These are phyloP conservation scores for Drosophila eohydei DNA, from an alignment of 2,888 invertebrate species.

Conservation along the genomic window DNA sequence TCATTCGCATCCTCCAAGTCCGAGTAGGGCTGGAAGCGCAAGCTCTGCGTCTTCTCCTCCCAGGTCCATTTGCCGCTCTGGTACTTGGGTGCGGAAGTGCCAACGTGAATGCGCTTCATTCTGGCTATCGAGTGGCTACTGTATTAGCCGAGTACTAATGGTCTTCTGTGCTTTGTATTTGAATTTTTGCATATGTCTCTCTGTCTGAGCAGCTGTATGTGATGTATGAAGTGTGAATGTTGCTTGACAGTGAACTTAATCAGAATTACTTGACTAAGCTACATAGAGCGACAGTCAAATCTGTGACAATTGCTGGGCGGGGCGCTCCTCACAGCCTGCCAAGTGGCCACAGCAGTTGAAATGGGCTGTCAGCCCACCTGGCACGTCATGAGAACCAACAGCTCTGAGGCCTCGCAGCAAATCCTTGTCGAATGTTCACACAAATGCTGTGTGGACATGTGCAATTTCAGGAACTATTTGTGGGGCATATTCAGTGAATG, in stretches of 20 bases:
- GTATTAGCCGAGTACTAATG: not conserved
- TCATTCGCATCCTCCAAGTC: constrained; percentile 17
- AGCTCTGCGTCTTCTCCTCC: constrained; percentile 5
- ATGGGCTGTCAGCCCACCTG: constrained; percentile 59
- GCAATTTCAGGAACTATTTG: constrained; percentile 74
- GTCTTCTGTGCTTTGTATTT: not conserved
- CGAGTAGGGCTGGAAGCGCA: constrained; percentile 9
- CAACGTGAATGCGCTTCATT: constrained; percentile 21
- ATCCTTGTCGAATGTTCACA: constrained; percentile 42
- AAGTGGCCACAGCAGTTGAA: constrained; percentile 64
- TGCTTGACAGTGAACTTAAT: not conserved
- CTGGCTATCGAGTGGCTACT: not conserved
- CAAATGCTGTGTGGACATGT: constrained; percentile 70
- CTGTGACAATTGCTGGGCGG: constrained; percentile 21
- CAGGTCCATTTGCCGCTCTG: constrained; percentile 28
- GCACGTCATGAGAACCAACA: constrained; percentile 55
- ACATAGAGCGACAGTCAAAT: not conserved
- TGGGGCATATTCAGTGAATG: constrained; percentile 67
- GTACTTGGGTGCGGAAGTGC: constrained; percentile 5
- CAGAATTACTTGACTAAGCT: not conserved
- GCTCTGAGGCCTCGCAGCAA: constrained; percentile 6
- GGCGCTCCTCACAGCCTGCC: constrained; percentile 20
- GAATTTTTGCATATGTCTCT: not conserved
- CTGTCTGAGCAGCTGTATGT: not conserved
- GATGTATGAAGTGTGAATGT: not conserved